A percentile compares a stretch with the other conserved stretches of the same genome.
Evolutionary conservation across 2,888 invertebrate genomes (phyloP).

Genomic region (Phengaris arion): DNA sequence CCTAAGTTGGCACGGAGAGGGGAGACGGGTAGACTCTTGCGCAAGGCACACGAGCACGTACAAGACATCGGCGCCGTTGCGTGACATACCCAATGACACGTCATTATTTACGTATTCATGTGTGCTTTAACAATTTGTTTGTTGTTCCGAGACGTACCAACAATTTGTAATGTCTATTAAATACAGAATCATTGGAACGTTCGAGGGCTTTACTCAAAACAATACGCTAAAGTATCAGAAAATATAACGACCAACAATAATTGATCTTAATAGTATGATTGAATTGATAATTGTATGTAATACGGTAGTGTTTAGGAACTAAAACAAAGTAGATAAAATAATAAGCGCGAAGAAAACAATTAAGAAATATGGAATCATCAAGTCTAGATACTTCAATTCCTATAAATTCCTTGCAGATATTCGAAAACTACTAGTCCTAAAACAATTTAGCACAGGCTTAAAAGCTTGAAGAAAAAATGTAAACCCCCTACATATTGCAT

Average conservation of each 20-base stretch:
- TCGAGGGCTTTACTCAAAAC: background rate
- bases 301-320: too few relatives aligned
- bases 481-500: background rate
- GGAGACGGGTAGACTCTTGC: slow-evolving; percentile 35
- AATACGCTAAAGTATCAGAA: background rate
- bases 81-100: slow-evolving; percentile 10
- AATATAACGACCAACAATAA: too few relatives aligned
- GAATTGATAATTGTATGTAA: too few relatives aligned
- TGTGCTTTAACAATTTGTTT: background rate
- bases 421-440: too few relatives aligned
- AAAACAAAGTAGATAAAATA: too few relatives aligned
- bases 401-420: too few relatives aligned
- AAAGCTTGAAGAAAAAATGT: background rate
- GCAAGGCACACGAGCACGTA: slow-evolving; percentile 27
- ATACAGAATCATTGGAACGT: background rate
- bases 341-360: too few relatives aligned
- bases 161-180: background rate
- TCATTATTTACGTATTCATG: slow-evolving; percentile 20
- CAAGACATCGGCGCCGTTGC: background rate
- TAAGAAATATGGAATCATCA: too few relatives aligned
- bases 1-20: slow-evolving; percentile 32
- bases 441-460: too few relatives aligned
- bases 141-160: background rate
- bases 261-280: too few relatives aligned
- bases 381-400: too few relatives aligned